Percentiles rank a stretch among this genome's conserved stretches.
phyloP scores from a whole-genome alignment of 2,797 vertebrate genomes.

The Malurus leucopterus region DNA sequence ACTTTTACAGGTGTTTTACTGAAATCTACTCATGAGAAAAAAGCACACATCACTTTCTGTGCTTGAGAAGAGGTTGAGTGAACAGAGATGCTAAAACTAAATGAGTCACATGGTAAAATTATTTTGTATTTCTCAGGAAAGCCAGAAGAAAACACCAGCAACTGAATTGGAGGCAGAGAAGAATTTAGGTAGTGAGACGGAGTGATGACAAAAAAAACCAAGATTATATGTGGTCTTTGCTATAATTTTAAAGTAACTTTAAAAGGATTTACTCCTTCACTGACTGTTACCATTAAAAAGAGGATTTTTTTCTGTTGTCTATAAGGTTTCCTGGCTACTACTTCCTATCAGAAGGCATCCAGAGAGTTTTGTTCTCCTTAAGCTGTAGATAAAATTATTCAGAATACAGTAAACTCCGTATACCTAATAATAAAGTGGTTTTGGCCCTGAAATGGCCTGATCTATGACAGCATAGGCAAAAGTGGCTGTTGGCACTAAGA shows the following conservation, averaged over 20 bases:
- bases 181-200: not conserved
- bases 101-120: not conserved
- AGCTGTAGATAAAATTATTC: not conserved
- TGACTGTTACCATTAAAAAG: not conserved
- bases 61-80: not conserved
- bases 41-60: not conserved
- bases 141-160: not conserved
- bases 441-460: not conserved
- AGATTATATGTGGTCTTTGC: not conserved
- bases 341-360: not conserved
- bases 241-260: not conserved
- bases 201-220: not conserved
- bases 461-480: not conserved
- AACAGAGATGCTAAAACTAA: not conserved
- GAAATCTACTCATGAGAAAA: not conserved
- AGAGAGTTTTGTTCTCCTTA: not conserved
- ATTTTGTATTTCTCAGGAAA: not conserved
- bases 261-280: not conserved
- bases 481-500: not conserved
- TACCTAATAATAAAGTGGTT: not conserved
- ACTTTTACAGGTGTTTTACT: not conserved
- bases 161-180: not conserved
- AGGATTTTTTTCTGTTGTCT: not conserved
- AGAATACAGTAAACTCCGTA: not conserved
- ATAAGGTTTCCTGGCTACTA: not conserved